A percentile compares a stretch with the other conserved stretches of the same genome.
phyloP scores from a whole-genome alignment of 2,888 invertebrate genomes.

The Athetis lepigone region DNA sequence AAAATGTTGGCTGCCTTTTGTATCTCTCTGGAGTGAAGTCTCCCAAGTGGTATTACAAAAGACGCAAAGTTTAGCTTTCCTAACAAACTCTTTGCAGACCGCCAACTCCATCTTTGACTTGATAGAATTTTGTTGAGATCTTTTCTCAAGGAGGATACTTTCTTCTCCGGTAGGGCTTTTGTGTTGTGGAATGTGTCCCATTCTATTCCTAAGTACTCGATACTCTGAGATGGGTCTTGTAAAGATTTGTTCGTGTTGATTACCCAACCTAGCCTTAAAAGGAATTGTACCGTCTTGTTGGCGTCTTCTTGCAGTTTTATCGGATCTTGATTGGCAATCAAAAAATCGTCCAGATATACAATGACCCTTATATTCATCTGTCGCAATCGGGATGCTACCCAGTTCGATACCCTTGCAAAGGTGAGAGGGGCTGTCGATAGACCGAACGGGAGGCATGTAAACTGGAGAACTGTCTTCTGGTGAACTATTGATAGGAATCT shows the following conservation, averaged over 20 bases:
- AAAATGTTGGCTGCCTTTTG: constrained; percentile 1
- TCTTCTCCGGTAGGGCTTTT: neutral
- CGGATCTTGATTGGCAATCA: constrained; percentile 6
- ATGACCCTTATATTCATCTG: constrained; percentile 9
- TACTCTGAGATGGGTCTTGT: neutral
- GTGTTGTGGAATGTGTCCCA: constrained; percentile 8
- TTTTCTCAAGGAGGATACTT: neutral
- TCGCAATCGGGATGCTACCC: neutral
- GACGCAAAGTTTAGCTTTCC: constrained; percentile 3
- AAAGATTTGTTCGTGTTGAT: constrained; percentile 10
- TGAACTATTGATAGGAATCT: constrained; percentile 9
- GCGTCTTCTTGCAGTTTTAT: neutral
- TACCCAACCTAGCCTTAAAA: neutral
- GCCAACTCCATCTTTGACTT: constrained; percentile 1
- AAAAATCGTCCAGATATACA: constrained; percentile 4
- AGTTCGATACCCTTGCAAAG: constrained; percentile 5
- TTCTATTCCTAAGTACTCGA: neutral
- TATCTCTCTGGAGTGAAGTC: constrained; percentile 8
- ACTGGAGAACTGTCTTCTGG: constrained; percentile 6
- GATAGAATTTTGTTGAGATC: neutral
- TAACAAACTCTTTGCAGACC: neutral
- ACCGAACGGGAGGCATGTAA: constrained; percentile 7
- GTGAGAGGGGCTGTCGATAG: constrained; percentile 3
- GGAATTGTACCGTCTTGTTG: neutral
- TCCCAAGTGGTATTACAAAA: constrained; percentile 3